Base-by-base conservation (phyloP, 2,888 invertebrate genomes). In the Epinotia demarniana region DNA sequence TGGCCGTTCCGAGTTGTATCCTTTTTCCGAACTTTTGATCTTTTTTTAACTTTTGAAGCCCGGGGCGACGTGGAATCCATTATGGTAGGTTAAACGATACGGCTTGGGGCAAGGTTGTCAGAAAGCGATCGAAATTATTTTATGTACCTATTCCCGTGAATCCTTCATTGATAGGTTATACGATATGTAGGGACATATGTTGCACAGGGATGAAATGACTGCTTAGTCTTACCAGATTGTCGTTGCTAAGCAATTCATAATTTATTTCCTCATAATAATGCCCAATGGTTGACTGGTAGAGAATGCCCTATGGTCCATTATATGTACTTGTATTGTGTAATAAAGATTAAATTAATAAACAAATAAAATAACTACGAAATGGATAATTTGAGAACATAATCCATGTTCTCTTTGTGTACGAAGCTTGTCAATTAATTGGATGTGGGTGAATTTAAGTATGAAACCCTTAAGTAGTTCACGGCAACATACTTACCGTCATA, bases 11-110 rank as follows among this genome's bases (percentile, higher is more conserved):
- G 27, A 76, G 81, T 82, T 77, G 79, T 83, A 83, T 80, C 81
- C 80, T 85, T 84, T 64, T 83, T 79, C 82, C 81, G 78, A 81
- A 85, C 81, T 86, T 89, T 87, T 66, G 70, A 75, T 71, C 75
- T 75, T 75, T 69, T 74, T 75, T 75, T 66, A 16, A 64, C 57
- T 72, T 87, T 85, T 81, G 84, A 84, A 82, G 84, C 84, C 84
- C 81, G 79, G 79, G 84, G 84, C 87, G 84, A 86, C 86, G 86
- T 84, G 83, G 86, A 84, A 84, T 87, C 89, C 90, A 90, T 90
- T 90, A 89, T 88, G 89, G 88, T 87, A 85, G 87, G 89, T 89
- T 88, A 89, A 86, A 82, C 83, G 89, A 89, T 89, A 90, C 85
- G 83, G 80, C 79, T 81, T 74, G 81, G 81, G 19, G 82, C 84